These are phyloP conservation scores for Zelostemma sp. DNA, from an alignment of 1,140 invertebrate species.

Conservation along the genomic window DNA sequence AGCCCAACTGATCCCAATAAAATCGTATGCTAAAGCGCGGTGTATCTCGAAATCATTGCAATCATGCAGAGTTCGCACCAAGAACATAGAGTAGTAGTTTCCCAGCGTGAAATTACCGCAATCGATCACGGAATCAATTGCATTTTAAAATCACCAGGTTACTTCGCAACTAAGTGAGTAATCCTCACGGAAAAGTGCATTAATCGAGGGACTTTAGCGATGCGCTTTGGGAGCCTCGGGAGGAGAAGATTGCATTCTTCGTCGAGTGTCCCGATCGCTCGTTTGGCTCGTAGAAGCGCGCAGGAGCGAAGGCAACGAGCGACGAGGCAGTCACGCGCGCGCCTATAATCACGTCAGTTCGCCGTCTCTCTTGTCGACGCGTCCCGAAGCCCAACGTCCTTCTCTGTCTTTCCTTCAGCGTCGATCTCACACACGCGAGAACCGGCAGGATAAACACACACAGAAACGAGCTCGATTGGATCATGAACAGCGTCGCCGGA, in stretches of 20 bases:
- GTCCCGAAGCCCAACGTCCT: not conserved
- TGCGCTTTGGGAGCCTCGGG: not conserved
- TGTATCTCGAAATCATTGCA: too few species aligned
- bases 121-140: too few species aligned
- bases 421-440: slow-evolving; percentile 22
- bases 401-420: slow-evolving; percentile 18
- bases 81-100: too few species aligned
- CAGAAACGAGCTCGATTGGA: slow-evolving; percentile 38
- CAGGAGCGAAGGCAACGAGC: slow-evolving; percentile 51
- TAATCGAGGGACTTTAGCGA: too few species aligned
- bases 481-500: slow-evolving; percentile 35
- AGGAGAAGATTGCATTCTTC: slow-evolving; percentile 9
- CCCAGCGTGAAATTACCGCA: too few species aligned
- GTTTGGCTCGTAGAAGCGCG: slow-evolving; percentile 30
- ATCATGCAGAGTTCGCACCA: too few species aligned
- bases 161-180: too few species aligned
- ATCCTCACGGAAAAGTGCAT: too few species aligned
- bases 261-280: slow-evolving; percentile 13
- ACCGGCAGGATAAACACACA: slow-evolving; percentile 30
- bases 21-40: too few species aligned
- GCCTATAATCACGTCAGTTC: slow-evolving; percentile 64
- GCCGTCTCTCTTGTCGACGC: slow-evolving; percentile 45
- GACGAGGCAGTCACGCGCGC: slow-evolving; percentile 62
- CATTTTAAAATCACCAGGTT: too few species aligned
- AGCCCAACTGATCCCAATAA: too few species aligned